Percentiles rank a stretch among this genome's conserved stretches.
phyloP scores from a whole-genome alignment of 2,797 vertebrate genomes.

The Clamator glandarius region DNA sequence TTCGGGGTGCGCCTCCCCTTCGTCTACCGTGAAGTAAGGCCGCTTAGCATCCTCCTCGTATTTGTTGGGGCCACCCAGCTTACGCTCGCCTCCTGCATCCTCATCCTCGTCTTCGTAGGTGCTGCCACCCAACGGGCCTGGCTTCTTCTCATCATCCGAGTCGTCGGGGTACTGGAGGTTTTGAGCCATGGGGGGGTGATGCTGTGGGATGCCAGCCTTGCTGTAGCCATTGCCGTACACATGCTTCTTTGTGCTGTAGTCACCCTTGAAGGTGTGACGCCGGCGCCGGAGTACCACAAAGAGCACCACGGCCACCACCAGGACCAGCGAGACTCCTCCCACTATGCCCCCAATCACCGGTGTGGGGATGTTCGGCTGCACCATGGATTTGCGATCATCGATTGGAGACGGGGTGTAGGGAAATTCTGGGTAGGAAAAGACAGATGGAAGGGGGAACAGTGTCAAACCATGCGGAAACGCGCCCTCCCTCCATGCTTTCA shows the following conservation, averaged over 20 bases:
- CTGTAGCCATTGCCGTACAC: slow-evolving; percentile 98
- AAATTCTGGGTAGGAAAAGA: slow-evolving; percentile 99
- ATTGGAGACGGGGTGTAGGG: slow-evolving; percentile 87
- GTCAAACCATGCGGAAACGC: slow-evolving; percentile 85
- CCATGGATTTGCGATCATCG: slow-evolving; percentile 73
- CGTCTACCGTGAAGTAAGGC: slow-evolving; percentile 98
- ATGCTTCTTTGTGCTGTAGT: slow-evolving; percentile 99
- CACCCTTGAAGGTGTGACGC: slow-evolving; percentile 98
- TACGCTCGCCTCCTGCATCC: slow-evolving; percentile 79
- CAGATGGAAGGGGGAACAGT: slow-evolving; percentile 94
- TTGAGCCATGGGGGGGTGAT: slow-evolving; percentile 91
- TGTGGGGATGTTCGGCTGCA: slow-evolving; percentile 79
- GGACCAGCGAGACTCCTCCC: slow-evolving; percentile 88
- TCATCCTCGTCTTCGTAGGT: slow-evolving; percentile 89
- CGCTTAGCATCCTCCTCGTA: slow-evolving; percentile 92
- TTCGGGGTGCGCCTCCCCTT: slow-evolving; percentile 88
- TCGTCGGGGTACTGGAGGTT: slow-evolving; percentile 96
- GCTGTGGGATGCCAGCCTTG: slow-evolving; percentile 90
- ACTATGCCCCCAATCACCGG: slow-evolving; percentile 91
- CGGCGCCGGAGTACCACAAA: slow-evolving; percentile 92
- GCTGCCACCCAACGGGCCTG: slow-evolving; percentile 85
- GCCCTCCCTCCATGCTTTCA: slow-evolving; percentile 76
- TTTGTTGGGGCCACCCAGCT: slow-evolving; percentile 71
- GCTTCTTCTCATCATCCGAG: slow-evolving; percentile 97
- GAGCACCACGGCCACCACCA: slow-evolving; percentile 85